Base-by-base conservation (phyloP, 2,888 invertebrate genomes). In the Candidula unifasciata region DNA sequence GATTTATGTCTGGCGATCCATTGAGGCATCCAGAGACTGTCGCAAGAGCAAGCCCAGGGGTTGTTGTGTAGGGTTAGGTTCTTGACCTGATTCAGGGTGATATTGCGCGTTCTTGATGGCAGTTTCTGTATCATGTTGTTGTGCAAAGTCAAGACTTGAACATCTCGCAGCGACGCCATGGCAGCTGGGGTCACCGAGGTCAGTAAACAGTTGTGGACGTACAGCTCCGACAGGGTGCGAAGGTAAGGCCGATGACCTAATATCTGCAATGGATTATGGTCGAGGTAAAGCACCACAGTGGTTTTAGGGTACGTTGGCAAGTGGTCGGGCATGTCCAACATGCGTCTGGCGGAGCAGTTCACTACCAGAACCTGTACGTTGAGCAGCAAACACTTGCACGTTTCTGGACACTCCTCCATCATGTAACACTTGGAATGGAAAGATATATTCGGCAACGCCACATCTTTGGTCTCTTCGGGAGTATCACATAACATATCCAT, bases 21-120 rank as follows among this genome's bases (percentile, higher is more conserved):
- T 3, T 37, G 54, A 24, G 87, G 82, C 77, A 87, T 71, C 87
- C 87, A 87, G 21, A 87, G 83, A 35, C 80, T 44, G 3, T 83
- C 82, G 44, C 87, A 87, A 1, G 86, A 77, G 27, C 87, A 87
- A 10, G 83, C 80, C 87, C 87, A 87, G 30, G 84, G 85, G 83
- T 87, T 87, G 74, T 82, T 80, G 74, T 84, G 82, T 27, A 87
- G 74, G 3, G 87, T 80, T 33, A 87, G 73, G 64, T 86, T 87
- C 33, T 24, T 80, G 60, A 86, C 87, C 2, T 74, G 68, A 3
- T 68, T 52, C 60, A 87, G 57, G 35, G 84, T 87, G 44, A 87
- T 82, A 78, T 86, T 87, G 33, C 74, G 57, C 0, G 86, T 87
- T 35, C 80, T 52, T 5, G 84, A 74, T 8, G 87, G 87, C 54